Evolutionary conservation across 2,888 invertebrate genomes (phyloP), one percentile per base, ranked within the genome.

Genomic region (Hyposoter dolosus): DNA sequence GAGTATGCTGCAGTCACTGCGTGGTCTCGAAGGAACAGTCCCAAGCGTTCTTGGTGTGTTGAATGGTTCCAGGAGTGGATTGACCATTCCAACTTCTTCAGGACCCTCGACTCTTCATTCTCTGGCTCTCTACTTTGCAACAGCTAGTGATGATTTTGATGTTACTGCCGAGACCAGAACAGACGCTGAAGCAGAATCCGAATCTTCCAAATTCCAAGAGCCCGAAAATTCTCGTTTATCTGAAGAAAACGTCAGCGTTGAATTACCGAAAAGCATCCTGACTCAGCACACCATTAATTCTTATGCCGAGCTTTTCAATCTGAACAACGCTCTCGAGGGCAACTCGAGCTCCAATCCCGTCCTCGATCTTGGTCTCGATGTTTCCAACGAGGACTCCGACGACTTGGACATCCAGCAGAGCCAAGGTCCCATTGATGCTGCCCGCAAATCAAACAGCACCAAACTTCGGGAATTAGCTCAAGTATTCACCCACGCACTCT

Each of bases 401-500:
- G 96, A 96, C 91, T 92, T 96, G 12, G 95, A 96, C 66, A 94
- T 95, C 79, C 95, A 96, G 90, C 96, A 97, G 93, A 95, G 96
- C 90, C 95, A 96, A 90, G 96, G 96, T 32, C 96, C 96, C 0
- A 93, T 97, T 7, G 95, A 96, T 15, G 95, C 92, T 93, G 47
- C 95, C 94, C 78, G 92, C 93, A 90, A 94, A 91, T 89, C 87
- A 95, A 97, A n/a, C 95, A 96, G 93, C 95, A 93, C 94, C 0
- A 95, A 94, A 78, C 89, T 98, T 0, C 95, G 98, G 76, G 97
- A 98, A 93, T 93, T 98, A 5, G 98, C 98, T 0, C 97, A 97
- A 94, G 97, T 98, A 4, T 98, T 98, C 90, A 98, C 98, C 0
- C 96, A 97, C 91, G 98, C 98, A 0, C 94, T 98, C 19, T 97